phyloP scores from a whole-genome alignment of 2,888 invertebrate species.

The Acleris sparsana region DNA sequence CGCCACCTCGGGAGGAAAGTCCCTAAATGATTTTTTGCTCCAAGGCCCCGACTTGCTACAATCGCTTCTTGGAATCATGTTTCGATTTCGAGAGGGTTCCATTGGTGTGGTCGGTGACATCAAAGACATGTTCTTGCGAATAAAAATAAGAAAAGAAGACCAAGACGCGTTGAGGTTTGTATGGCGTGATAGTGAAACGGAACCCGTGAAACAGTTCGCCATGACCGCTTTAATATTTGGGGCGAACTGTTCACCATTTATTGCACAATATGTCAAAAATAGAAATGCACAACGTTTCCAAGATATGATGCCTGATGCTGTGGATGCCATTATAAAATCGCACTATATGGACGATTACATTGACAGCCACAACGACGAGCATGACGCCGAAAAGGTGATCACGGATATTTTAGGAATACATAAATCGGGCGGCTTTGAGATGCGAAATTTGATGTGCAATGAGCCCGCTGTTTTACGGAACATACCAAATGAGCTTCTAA shows the following conservation, averaged over 20 bases:
- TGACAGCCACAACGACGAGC: conserved; percentile 8
- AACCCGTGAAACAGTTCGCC: conserved; percentile 2
- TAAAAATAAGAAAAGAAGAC: conserved; percentile 8
- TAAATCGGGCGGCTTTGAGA: conserved; percentile 18
- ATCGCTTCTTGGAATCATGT: conserved; percentile 9
- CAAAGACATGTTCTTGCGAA: conserved; percentile 11
- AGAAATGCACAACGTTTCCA: conserved; percentile 16
- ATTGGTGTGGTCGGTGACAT: conserved; percentile 5
- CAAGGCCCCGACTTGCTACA: conserved; percentile 13
- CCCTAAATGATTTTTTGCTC: conserved; percentile 2
- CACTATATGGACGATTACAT: conserved; percentile 36
- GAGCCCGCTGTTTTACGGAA: background rate
- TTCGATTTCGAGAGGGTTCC: conserved; percentile 14
- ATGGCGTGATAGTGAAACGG: background rate
- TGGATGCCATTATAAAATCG: conserved; percentile 15
- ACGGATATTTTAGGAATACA: conserved; percentile 19
- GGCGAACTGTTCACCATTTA: conserved; percentile 22
- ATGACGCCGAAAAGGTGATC: conserved; percentile 5
- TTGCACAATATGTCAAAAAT: conserved; percentile 18
- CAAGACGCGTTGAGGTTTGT: conserved; percentile 5
- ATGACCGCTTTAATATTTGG: conserved; percentile 7
- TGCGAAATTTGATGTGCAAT: conserved; percentile 12
- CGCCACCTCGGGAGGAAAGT: background rate
- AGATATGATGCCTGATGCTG: conserved; percentile 18
- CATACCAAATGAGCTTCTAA: conserved; percentile 24